Evolutionary conservation across 2,888 invertebrate species (phyloP).

Genomic region (Loripinus fragilis): DNA sequence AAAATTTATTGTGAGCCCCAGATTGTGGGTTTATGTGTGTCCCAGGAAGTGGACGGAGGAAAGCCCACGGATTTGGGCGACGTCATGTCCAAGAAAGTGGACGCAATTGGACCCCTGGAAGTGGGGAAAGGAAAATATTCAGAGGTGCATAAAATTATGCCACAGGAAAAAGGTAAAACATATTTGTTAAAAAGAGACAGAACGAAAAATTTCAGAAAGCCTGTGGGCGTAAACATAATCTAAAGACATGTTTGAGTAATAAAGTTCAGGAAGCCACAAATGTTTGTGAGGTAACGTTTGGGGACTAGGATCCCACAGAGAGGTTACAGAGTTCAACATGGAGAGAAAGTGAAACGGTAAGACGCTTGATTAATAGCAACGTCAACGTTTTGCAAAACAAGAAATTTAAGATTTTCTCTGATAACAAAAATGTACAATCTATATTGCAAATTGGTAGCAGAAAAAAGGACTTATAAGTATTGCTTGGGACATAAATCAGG

Average conservation of each 20-base stretch:
- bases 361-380: not conserved
- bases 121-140: not conserved
- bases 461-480: not conserved
- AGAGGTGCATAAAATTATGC: not conserved
- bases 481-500: slow-evolving; percentile 14
- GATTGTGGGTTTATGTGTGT: not conserved
- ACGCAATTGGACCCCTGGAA: not conserved
- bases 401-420: not conserved
- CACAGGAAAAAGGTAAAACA: not conserved
- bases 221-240: too few species aligned
- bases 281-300: not conserved
- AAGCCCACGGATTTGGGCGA: not conserved
- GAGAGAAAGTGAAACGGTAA: slow-evolving; percentile 5
- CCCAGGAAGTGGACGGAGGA: not conserved
- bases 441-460: slow-evolving; percentile 1
- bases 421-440: not conserved
- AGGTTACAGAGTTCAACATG: not conserved
- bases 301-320: not conserved
- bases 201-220: slow-evolving; percentile 22
- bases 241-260: too few species aligned
- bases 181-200: not conserved
- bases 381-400: not conserved
- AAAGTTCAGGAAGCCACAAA: not conserved
- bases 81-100: not conserved
- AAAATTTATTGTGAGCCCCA: not conserved